Evolutionary conservation across 2,797 vertebrate species (phyloP).

Genomic region (Melopsittacus undulatus): DNA sequence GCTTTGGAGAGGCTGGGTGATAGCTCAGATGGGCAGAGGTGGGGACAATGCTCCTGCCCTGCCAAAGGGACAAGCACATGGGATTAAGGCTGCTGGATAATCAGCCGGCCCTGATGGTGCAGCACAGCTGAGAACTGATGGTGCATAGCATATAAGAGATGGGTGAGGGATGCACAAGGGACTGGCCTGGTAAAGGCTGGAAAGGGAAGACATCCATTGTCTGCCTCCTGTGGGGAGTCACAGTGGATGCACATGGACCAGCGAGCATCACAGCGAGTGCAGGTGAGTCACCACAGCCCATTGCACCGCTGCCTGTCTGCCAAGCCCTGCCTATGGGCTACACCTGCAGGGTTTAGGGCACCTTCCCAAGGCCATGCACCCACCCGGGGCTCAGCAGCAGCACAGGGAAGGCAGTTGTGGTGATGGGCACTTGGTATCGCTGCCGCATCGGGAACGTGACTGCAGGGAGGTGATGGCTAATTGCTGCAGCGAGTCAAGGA

Average conservation of each 20-base stretch:
- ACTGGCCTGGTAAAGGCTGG: neutral
- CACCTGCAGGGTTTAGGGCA: neutral
- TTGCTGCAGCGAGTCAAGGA: conserved; percentile 63
- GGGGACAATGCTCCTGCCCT: neutral
- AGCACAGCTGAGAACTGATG: neutral
- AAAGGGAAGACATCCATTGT: neutral
- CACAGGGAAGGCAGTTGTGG: neutral
- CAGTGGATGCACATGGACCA: accelerated
- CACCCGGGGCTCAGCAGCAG: neutral
- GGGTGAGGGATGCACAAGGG: neutral
- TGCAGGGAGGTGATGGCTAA: conserved; percentile 43
- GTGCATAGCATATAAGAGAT: neutral
- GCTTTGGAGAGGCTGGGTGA: neutral
- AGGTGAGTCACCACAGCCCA: neutral
- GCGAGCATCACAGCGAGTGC: accelerated
- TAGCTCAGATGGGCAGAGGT: neutral
- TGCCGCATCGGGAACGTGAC: conserved; percentile 6
- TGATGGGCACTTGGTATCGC: neutral
- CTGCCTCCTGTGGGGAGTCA: accelerated
- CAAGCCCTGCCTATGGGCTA: neutral
- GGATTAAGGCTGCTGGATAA: neutral
- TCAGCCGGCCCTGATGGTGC: neutral
- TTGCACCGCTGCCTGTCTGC: neutral
- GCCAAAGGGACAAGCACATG: neutral
- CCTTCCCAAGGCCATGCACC: neutral